Conservation (phyloP, 2,113 vertebrate species). For the Pagrus major region DNA sequence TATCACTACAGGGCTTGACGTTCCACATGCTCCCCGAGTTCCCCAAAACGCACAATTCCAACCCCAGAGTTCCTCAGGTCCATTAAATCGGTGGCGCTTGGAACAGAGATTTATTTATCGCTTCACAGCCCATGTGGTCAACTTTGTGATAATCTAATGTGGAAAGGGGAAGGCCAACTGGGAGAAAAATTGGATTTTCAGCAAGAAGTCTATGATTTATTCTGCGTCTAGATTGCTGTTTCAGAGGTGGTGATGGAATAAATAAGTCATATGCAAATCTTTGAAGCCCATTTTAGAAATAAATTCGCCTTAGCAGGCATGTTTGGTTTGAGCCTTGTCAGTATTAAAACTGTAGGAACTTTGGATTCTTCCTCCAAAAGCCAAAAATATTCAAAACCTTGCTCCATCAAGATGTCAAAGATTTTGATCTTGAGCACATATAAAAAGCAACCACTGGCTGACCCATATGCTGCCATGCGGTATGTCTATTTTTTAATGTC, state of each 20-base stretch:
- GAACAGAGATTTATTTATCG: constrained; percentile 45
- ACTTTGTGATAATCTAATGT: constrained; percentile 61
- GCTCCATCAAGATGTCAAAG: neutral
- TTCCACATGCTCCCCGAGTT: constrained; percentile 11
- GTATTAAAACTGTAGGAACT: constrained; percentile 14
- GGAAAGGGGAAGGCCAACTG: constrained; percentile 42
- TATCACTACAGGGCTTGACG: constrained; percentile 29
- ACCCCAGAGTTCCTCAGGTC: constrained; percentile 22
- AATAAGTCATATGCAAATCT: constrained; percentile 36
- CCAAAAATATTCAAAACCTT: neutral
- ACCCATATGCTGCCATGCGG: neutral
- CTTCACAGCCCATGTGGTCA: constrained; percentile 42
- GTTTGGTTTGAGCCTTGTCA: neutral
- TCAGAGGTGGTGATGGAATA: constrained; percentile 44
- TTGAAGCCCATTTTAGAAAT: constrained; percentile 32
- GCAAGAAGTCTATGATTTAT: constrained; percentile 49
- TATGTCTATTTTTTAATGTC: neutral
- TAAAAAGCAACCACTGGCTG: neutral
- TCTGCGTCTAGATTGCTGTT: constrained; percentile 10
- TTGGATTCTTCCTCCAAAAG: neutral
- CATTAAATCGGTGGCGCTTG: constrained; percentile 36
- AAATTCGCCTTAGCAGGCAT: constrained; percentile 2
- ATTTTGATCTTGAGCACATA: neutral
- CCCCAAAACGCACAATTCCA: neutral
- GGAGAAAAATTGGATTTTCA: constrained; percentile 58